Conservation (phyloP, 2,797 vertebrate species). For the Lepilemur septentrionalis region DNA sequence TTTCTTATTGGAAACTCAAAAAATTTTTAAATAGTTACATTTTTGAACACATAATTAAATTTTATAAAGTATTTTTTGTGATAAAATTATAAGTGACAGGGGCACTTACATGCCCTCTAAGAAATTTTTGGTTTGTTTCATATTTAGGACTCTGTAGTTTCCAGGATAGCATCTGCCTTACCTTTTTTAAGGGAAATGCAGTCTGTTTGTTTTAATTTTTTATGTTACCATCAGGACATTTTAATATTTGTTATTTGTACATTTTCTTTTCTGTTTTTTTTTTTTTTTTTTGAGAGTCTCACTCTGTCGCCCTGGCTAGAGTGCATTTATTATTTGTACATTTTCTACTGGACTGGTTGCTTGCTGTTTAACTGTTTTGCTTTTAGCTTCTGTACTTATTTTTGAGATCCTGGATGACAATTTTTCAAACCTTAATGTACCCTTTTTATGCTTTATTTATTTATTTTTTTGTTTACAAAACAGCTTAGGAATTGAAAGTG, state of each 20-base stretch:
- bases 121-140: neutral
- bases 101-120: neutral
- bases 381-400: neutral
- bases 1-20: neutral
- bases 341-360: neutral
- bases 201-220: neutral
- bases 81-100: neutral
- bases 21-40: neutral
- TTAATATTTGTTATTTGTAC: constrained; percentile 1
- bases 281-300: no score
- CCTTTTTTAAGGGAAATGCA: neutral
- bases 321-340: neutral
- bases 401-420: constrained; percentile 48
- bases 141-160: neutral
- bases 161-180: neutral
- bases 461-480: constrained; percentile 15
- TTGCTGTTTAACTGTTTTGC: constrained; percentile 22
- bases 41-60: neutral
- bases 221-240: neutral
- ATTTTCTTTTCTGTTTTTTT: neutral
- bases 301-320: no score
- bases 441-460: constrained; percentile 41
- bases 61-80: neutral
- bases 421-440: constrained; percentile 6
- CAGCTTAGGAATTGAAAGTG: constrained; percentile 53